A percentile compares a stretch with the other conserved stretches of the same genome.
Evolutionary conservation across 2,113 vertebrate genomes (phyloP).

Genomic region (Eulemur rufifrons): DNA sequence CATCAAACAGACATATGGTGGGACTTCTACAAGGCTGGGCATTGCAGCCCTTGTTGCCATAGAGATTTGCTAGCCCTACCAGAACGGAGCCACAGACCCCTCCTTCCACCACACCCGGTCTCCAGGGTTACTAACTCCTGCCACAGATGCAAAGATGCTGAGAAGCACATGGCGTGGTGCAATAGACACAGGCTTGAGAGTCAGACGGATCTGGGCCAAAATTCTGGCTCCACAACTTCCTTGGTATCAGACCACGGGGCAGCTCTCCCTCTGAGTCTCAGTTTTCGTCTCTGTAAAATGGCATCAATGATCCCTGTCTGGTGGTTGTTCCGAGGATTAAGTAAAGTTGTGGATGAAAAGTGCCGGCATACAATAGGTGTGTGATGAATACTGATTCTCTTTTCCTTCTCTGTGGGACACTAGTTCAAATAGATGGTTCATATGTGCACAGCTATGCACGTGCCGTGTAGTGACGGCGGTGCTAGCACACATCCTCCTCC

Average conservation of each 20-base stretch:
- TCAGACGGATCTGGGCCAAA: neutral
- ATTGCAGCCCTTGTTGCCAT: slow-evolving; percentile 60
- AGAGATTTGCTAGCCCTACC: slow-evolving; percentile 56
- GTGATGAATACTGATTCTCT: neutral
- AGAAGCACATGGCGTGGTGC: neutral
- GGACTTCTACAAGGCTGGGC: slow-evolving; percentile 41
- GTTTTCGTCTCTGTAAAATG: slow-evolving; percentile 43
- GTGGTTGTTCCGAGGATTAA: neutral
- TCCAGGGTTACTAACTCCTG: slow-evolving; percentile 57
- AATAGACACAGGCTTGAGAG: neutral
- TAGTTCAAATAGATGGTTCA: neutral
- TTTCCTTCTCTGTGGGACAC: neutral
- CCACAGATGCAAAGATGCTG: slow-evolving; percentile 46
- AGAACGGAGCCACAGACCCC: slow-evolving; percentile 14
- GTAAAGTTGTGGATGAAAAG: neutral
- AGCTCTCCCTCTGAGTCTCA: neutral
- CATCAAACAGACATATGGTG: slow-evolving; percentile 58
- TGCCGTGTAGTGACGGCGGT: neutral
- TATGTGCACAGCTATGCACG: neutral
- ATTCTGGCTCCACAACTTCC: neutral
- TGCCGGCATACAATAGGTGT: neutral
- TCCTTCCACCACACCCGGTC: neutral
- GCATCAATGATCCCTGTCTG: neutral
- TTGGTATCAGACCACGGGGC: neutral
- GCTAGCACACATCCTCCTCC: neutral